These are phyloP conservation scores for Mythimna pallens DNA, from an alignment of 2,888 invertebrate species.

Conservation along the genomic window DNA sequence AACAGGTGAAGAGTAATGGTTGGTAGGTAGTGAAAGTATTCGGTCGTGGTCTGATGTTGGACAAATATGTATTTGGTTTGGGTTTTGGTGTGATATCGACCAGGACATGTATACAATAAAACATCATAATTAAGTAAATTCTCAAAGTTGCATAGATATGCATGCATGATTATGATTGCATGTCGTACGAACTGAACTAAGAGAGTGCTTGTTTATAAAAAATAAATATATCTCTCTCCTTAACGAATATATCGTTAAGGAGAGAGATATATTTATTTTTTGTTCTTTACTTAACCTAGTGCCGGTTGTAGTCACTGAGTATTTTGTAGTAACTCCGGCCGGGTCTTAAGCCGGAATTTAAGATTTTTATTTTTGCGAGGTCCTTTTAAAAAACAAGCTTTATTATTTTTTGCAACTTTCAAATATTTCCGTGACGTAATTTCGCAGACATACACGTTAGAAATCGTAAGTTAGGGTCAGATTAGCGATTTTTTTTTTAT, in stretches of 20 bases:
- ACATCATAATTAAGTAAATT: conserved; percentile 1
- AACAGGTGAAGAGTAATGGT: conserved; percentile 51
- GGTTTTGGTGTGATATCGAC: conserved; percentile 4
- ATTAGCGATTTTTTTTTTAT: too few species aligned
- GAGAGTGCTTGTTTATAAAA: neutral
- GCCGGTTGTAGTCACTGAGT: too few species aligned
- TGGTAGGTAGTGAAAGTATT: conserved; percentile 35
- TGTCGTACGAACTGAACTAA: conserved; percentile 6
- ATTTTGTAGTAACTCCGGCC: too few species aligned
- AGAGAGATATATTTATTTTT: neutral
- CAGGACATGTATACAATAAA: neutral
- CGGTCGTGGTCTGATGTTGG: conserved; percentile 1
- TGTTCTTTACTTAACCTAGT: neutral
- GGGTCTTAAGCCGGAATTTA: too few species aligned
- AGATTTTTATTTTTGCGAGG: too few species aligned
- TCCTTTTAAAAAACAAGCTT: too few species aligned
- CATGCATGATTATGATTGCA: conserved; percentile 21
- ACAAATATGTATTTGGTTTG: neutral
- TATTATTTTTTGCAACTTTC: too few species aligned
- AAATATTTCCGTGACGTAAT: too few species aligned
- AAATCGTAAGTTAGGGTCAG: too few species aligned
- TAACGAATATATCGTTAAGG: too few species aligned
- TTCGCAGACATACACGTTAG: too few species aligned
- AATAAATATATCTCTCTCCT: too few species aligned
- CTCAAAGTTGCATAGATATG: conserved; percentile 23